Base-by-base conservation (phyloP, 92 coral and sea anemone species). In the Diadumene lineata region DNA sequence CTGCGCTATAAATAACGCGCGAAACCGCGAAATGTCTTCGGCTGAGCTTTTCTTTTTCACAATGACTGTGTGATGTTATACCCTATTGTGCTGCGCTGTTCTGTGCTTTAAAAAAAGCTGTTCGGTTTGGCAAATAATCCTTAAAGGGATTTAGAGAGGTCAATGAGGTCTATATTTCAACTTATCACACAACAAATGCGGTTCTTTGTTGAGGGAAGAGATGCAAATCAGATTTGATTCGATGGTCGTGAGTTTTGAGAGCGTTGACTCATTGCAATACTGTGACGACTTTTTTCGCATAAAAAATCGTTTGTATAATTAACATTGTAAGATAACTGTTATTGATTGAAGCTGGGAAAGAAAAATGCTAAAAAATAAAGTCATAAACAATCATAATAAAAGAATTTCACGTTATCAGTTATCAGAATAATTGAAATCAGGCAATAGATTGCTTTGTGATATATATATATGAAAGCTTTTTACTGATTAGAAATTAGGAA, bases 151-250 rank as follows among this genome's bases (percentile, higher is more conserved):
- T 69, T 50, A 26, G 7, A 26, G 29, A 50, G 74, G 74, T 69
- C 74, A 69, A 48, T 34, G 31, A 69, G 74, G 74, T 51, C 74
- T 50, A 46, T 21, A 26, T 69, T 69, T 69, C 58, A 28, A 69
- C 61, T 69, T 69, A 69, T 50, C 62, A 31, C 62, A 19, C 19
- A 48, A 1, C 16, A 31, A n/a, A 25, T 27, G 7, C 62, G 33
- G 29, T 32, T 58, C 23, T 10, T 60, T 60, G 65, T 28, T 69
- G 74, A 69, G 17, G 32, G 62, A 27, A 26, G 11, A 26, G 27
- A 6, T 1, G 34, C 9, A 43, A 28, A 27, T 23, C 58, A 34
- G 23, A 21, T 28, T 26, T 26, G 74, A 69, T 69, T 69, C 44
- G n/a, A 11, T 31, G 16, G 51, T 69, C 74, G 6, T 29, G 60